phyloP scores from a whole-genome alignment of 2,113 vertebrate genomes.

The Onychorhynchus coronatus region DNA sequence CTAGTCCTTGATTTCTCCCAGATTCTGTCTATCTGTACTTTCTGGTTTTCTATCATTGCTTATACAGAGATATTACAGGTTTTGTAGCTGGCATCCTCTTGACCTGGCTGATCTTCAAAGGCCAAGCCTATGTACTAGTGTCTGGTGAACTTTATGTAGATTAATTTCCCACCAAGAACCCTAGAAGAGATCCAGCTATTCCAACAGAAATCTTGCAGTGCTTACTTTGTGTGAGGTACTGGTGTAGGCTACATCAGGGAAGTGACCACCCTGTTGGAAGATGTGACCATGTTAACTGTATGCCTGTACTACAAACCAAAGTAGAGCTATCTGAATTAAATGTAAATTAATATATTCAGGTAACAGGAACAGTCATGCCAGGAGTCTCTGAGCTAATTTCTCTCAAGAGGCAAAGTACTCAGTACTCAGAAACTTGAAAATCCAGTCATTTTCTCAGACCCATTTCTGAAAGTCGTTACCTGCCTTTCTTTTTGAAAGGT shows the following conservation, averaged over 20 bases:
- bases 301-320: background rate
- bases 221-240: background rate
- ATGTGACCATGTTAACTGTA: background rate
- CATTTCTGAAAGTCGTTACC: background rate
- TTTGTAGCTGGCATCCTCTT: background rate
- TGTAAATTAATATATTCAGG: background rate
- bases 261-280: background rate
- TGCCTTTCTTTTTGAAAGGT: background rate
- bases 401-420: background rate
- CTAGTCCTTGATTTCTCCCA: background rate
- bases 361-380: background rate
- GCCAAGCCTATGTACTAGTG: background rate
- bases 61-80: background rate
- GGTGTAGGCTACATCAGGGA: background rate
- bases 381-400: background rate
- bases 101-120: background rate
- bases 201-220: background rate
- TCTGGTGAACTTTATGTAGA: background rate
- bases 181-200: background rate
- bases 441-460: background rate
- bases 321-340: background rate
- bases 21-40: background rate
- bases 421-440: background rate
- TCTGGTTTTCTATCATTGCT: background rate
- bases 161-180: background rate